Evolutionary conservation across 2,797 vertebrate species (phyloP), one percentile per base, ranked within the genome.

Genomic region (Propithecus perrieri): DNA sequence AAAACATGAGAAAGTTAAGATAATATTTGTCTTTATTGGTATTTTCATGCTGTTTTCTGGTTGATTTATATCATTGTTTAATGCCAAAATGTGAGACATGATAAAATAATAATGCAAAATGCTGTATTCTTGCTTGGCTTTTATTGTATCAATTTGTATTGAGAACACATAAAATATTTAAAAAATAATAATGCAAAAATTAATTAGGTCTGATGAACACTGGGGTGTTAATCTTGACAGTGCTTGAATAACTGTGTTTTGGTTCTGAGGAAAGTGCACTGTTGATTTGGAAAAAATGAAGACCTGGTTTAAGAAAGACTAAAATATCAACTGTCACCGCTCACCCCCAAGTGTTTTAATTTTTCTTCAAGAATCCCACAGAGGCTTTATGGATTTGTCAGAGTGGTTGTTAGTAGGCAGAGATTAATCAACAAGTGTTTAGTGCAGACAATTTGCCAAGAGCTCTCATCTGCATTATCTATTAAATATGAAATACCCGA

Each of bases 141-240:
- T 98, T 98, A 98, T 98, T 98, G 95, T 97, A 96, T 97, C 97
- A 97, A 97, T 98, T 98, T 98, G 89, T 97, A 98, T 94, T 97
- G 95, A 96, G 97, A 97, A 94, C 93, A 74, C 93, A 97, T 98
- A 96, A 98, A 98, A 97, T 96, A 97, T 97, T 97, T n/a, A 95
- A 96, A 98, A 98, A 98, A 98, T 98, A 97, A 97, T 97, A 97
- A 98, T 98, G 93, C 95, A 97, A 96, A 98, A 98, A 97, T 98
- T 98, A 98, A 97, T 97, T 98, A 97, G 97, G 93, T 97, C 93
- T 97, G 94, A 97, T 96, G 92, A 98, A 91, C 96, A 96, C 87
- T 76, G 41, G 81, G 91, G 67, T 76, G 69, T 94, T 95, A 43
- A 76, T 97, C 63, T 96, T 80, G 89, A 94, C 90, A 97, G 71